Percentiles rank a stretch among this genome's conserved stretches.
These are phyloP conservation scores for Channa argus DNA, from an alignment of 2,113 vertebrate species.

Conservation along the genomic window DNA sequence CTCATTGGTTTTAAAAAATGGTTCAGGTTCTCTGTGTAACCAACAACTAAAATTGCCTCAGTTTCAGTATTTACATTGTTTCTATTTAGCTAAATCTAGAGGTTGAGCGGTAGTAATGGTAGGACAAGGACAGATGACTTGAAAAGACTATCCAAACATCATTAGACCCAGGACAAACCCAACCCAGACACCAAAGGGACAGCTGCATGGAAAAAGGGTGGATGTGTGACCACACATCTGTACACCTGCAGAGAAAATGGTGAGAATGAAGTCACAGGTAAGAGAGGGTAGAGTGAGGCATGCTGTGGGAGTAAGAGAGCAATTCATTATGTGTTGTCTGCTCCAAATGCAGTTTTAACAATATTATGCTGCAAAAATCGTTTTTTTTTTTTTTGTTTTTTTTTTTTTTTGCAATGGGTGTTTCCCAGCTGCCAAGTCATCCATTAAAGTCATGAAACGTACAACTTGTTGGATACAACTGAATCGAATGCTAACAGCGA, in stretches of 20 bases:
- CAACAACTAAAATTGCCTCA: neutral
- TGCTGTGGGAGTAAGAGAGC: too few relatives aligned
- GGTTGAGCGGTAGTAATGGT: neutral
- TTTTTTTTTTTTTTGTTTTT: neutral
- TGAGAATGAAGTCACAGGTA: neutral
- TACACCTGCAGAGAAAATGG: neutral
- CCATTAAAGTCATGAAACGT: neutral
- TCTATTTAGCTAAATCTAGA: neutral
- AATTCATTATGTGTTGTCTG: too few relatives aligned
- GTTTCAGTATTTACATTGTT: neutral
- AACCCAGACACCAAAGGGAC: too few relatives aligned
- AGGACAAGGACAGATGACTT: neutral
- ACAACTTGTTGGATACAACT: neutral
- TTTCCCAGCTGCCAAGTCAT: neutral
- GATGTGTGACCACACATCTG: neutral
- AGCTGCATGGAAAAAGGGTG: neutral
- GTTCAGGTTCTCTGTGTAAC: too few relatives aligned
- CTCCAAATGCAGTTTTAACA: too few relatives aligned
- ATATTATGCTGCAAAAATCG: neutral
- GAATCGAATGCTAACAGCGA: neutral
- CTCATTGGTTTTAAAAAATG: too few relatives aligned
- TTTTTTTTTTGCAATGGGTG: neutral
- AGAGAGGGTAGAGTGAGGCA: too few relatives aligned
- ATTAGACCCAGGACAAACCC: too few relatives aligned
- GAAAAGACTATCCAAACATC: neutral